A percentile compares a stretch with the other conserved stretches of the same genome.
Conservation (phyloP, 1,140 invertebrate species). For the Anadara kagoshimensis region DNA sequence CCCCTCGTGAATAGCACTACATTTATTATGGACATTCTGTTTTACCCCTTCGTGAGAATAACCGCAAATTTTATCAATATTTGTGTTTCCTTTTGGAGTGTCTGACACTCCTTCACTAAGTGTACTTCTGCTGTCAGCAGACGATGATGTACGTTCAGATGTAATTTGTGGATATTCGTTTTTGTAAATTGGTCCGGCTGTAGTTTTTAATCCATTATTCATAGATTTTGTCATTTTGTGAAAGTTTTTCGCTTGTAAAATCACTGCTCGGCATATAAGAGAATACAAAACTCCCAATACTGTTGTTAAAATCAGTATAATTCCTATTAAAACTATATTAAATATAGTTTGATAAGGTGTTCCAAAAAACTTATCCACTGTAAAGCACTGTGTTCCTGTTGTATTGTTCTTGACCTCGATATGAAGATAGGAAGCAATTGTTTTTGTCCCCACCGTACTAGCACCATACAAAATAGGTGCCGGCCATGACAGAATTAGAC, state of each 20-base stretch:
- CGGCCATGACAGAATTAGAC: conserved; percentile 28
- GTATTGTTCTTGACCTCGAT: conserved; percentile 16
- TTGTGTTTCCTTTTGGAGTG: too few species aligned
- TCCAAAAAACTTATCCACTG: conserved; percentile 36
- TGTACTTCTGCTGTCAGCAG: background rate
- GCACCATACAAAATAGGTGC: conserved; percentile 31
- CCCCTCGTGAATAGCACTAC: too few species aligned
- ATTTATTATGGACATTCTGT: too few species aligned
- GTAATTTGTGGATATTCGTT: background rate
- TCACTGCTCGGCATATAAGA: background rate
- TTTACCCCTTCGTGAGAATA: too few species aligned
- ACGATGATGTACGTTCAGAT: background rate
- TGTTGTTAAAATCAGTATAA: background rate
- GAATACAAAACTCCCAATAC: conserved; percentile 3
- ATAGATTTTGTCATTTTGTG: background rate
- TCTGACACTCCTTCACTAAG: too few species aligned
- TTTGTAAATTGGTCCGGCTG: background rate
- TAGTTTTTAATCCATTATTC: background rate
- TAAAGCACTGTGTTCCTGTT: conserved; percentile 46
- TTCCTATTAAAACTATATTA: conserved; percentile 21
- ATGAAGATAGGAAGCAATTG: too few species aligned
- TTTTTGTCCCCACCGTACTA: conserved; percentile 18
- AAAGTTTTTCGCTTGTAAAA: background rate
- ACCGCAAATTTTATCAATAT: too few species aligned
- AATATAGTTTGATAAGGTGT: conserved; percentile 41